Base-by-base conservation (phyloP, 2,888 invertebrate species). In the Drosophila nr. fundita region DNA sequence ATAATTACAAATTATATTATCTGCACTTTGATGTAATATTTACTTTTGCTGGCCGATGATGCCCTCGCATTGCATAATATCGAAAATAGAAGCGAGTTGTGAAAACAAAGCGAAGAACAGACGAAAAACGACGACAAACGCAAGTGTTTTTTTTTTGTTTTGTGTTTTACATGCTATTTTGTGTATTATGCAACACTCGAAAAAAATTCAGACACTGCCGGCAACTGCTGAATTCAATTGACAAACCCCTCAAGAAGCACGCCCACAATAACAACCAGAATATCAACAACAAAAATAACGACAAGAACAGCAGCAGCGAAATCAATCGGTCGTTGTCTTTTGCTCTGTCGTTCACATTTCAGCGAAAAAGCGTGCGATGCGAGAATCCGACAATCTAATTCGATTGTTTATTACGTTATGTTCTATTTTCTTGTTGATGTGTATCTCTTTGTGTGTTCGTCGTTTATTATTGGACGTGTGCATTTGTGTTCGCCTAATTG, bases 11-110 rank as follows among this genome's bases (percentile, higher is more conserved):
- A 78, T 53, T 21, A 10, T 45, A 45, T 45, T 45, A 15, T 24
- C 8, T 8, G 24, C 15, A 45, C 24, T 45, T 36, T 52, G 11
- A 53, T 15, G 24, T 49, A 13, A 48, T 18, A 72, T 78, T 60
- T 49, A 53, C 10, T 50, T 59, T 59, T 42, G 21, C 27, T 45
- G 45, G 15, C 64, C 36, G 2, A 18, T 78, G 3, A 15, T 78
- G 64, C 58, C 63, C n/a, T 24, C 13, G 21, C 36, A 85, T 85
- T 87, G 80, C 85, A 86, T 86, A 89, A 89, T 89, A 67, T 66
- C 30, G 15, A 66, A 15, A 45, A 66, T 61, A 75, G 66, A 78
- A 81, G 52, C 66, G 65, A 32, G 57, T 67, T 60, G 69, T 62
- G 73, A 85, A 82, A 81, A 85, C 77, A 78, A 78, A 71, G 49